phyloP scores from a whole-genome alignment of 2,797 vertebrate genomes.

The Sebastes steindachneri region DNA sequence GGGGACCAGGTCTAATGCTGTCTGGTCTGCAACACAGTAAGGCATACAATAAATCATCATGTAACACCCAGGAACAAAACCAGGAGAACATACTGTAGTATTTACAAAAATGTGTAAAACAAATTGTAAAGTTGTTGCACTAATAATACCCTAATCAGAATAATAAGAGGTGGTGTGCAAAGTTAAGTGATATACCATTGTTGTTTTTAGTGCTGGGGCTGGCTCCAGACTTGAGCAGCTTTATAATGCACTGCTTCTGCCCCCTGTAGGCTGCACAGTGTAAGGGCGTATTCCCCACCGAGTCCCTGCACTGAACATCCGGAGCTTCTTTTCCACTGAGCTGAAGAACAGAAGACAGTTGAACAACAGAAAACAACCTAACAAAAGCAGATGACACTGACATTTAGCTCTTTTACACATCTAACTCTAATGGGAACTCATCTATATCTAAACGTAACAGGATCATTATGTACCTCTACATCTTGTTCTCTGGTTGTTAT shows the following conservation, averaged over 20 bases:
- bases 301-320: constrained; percentile 90
- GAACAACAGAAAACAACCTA: neutral
- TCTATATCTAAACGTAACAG: neutral
- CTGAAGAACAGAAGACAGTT: constrained; percentile 66
- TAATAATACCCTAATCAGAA: neutral
- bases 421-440: neutral
- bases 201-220: constrained; percentile 86
- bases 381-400: neutral
- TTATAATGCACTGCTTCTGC: constrained; percentile 89
- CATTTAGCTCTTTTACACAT: neutral
- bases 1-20: constrained; percentile 85
- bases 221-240: constrained; percentile 90
- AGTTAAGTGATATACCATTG: constrained; percentile 78
- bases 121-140: neutral
- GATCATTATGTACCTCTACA: too few relatives aligned
- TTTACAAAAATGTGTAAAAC: neutral
- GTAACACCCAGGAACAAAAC: neutral
- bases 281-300: constrained; percentile 91
- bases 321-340: constrained; percentile 85
- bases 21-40: constrained; percentile 84
- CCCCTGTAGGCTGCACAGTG: constrained; percentile 93
- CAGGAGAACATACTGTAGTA: neutral
- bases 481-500: too few relatives aligned
- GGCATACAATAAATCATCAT: neutral
- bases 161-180: constrained; percentile 2